phyloP scores from a whole-genome alignment of 23 tunicate genomes.

The Diplosoma virens region DNA sequence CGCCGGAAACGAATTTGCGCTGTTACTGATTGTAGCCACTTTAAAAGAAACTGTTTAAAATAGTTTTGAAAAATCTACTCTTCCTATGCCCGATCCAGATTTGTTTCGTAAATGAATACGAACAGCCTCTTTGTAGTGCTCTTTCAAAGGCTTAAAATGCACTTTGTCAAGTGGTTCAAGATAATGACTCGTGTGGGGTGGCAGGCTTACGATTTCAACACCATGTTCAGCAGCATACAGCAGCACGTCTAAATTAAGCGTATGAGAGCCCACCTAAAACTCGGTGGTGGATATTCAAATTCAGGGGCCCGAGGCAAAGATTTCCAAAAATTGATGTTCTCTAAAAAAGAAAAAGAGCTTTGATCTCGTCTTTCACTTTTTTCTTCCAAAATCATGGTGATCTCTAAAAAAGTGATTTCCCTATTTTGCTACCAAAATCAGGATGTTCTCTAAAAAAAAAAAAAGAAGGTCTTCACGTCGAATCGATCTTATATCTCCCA shows the following conservation, averaged over 20 bases:
- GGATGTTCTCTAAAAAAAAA: too few species aligned
- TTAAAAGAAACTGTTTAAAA: slow-evolving; percentile 6
- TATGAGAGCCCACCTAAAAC: not conserved
- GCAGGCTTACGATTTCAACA: not conserved
- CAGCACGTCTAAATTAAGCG: not conserved
- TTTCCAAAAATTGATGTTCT: too few species aligned
- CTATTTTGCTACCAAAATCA: too few species aligned
- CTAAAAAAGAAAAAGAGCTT: too few species aligned
- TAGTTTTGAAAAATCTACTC: slow-evolving; percentile 32
- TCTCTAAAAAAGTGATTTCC: too few species aligned
- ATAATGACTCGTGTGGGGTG: slow-evolving; percentile 8
- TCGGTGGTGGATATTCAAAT: too few species aligned
- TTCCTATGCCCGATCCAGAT: not conserved
- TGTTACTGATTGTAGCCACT: not conserved
- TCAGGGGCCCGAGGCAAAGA: too few species aligned
- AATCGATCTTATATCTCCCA: too few species aligned
- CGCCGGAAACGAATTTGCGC: too few species aligned
- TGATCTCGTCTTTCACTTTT: too few species aligned
- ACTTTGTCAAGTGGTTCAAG: slow-evolving; percentile 33
- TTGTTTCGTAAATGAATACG: not conserved
- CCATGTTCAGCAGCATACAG: slow-evolving; percentile 23
- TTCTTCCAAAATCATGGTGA: too few species aligned
- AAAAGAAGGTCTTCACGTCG: too few species aligned
- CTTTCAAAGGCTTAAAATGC: slow-evolving; percentile 34
- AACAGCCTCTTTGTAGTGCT: slow-evolving; percentile 20